These are phyloP conservation scores for Cochlearius cochlearius DNA, from an alignment of 2,113 vertebrate species.

Conservation along the genomic window DNA sequence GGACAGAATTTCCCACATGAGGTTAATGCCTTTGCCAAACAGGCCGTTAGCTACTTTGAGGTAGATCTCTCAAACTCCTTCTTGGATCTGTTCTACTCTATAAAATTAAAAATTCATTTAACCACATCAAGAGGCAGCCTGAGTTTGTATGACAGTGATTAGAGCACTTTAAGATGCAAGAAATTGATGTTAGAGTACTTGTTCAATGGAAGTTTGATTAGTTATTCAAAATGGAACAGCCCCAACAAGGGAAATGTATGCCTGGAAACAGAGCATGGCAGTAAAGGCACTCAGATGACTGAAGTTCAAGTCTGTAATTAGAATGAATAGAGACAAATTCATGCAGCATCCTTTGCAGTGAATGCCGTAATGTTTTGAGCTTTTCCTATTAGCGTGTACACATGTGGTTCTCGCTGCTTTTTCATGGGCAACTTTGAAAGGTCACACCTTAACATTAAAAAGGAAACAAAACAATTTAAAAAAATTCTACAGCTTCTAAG, in stretches of 20 bases:
- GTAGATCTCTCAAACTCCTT: not conserved
- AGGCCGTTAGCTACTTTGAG: not conserved
- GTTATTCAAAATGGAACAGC: conserved; percentile 39
- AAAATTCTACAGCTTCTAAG: not conserved
- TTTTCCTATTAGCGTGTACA: not conserved
- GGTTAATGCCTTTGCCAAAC: not conserved
- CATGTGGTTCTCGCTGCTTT: not conserved
- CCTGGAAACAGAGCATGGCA: not conserved
- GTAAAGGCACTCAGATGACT: not conserved
- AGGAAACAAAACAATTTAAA: not conserved
- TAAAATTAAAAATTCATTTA: conserved; percentile 21
- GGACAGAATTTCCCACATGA: not conserved
- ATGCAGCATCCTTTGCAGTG: not conserved
- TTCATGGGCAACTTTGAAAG: not conserved
- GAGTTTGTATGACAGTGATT: conserved; percentile 2
- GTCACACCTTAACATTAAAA: not conserved
- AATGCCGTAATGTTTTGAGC: not conserved
- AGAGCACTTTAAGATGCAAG: conserved; percentile 12
- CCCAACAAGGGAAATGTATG: not conserved
- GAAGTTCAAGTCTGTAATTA: not conserved
- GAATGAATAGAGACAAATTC: not conserved
- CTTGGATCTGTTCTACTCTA: not conserved
- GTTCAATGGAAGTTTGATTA: conserved; percentile 28
- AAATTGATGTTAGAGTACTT: not conserved
- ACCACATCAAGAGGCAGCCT: not conserved